Base-by-base conservation (phyloP, 1,140 invertebrate species). In the Trichonephila clavipes region DNA sequence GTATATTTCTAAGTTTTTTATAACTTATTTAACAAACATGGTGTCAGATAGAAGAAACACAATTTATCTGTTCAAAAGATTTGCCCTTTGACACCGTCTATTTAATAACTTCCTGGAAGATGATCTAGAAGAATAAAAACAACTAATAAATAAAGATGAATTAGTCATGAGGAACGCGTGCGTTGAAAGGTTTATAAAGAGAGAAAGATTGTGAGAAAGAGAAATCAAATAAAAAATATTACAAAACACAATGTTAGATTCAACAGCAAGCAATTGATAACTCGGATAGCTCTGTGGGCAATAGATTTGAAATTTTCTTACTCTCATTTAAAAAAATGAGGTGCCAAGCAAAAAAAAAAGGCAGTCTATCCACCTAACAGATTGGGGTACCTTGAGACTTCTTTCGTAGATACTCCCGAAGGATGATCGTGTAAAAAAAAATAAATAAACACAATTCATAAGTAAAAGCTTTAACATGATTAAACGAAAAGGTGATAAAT, bases 401-500 rank as follows among this genome's bases (percentile, higher is more conserved):
- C 28, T 59, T 87, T 21, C 51, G 24, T 62, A n/a, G 5, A 77
- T 44, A 51, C 72, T 72, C 88, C 88, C 51, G 88, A 77, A 72
- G 40, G 21, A 85, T 69, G 88, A 77, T 69, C 40, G 44, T 21
- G 34, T n/a, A 6, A 3, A 72, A 72, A 28, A 69, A 87, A 89
- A 88, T 87, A 62, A 62, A 62, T 59, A 85, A 58, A 59, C 19
- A 85, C 12, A 87, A 62, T 61, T 69, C 51, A 1, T 34, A 61
- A 34, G 28, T 61, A 34, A 58, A 62, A 61, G 85, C 51, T 77
- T 89, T 24, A 77, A 58, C 62, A 66, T 85, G 82, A 85, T 85
- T 85, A 85, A 85, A 85, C 58, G 44, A 24, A 51, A 24, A 40
- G 6, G 81, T 91, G 90, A 91, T 51, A 91, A 91, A 91, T 91